Percentiles rank a stretch among this genome's conserved stretches.
phyloP scores from a whole-genome alignment of 2,113 vertebrate genomes.

The Scomber scombrus region DNA sequence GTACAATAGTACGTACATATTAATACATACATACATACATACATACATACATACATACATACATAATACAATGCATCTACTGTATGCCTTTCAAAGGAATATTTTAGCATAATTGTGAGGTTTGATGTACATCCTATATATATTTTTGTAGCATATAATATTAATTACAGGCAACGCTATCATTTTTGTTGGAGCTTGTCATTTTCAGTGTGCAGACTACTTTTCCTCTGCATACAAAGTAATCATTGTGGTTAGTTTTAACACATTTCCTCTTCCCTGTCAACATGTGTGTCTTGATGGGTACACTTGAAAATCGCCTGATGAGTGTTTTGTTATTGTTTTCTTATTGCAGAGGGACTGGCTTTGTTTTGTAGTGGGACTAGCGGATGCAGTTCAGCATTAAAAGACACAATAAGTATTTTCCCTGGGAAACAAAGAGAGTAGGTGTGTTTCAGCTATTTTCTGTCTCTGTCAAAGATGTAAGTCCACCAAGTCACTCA shows the following conservation, averaged over 20 bases:
- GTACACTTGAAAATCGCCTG: constrained; percentile 4
- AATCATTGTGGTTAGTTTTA: background rate
- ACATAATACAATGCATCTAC: too few relatives aligned
- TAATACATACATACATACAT: too few relatives aligned
- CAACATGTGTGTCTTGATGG: background rate
- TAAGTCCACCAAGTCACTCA: constrained; percentile 56
- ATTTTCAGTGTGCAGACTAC: background rate
- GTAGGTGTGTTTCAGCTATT: constrained; percentile 17
- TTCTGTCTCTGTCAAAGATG: constrained; percentile 58
- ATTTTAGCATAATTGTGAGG: too few relatives aligned
- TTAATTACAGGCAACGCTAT: too few relatives aligned
- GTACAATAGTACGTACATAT: too few relatives aligned
- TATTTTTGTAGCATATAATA: too few relatives aligned
- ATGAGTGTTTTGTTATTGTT: constrained; percentile 22
- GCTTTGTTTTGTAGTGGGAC: constrained; percentile 12
- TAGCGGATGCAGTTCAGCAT: constrained; percentile 17
- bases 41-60: too few relatives aligned
- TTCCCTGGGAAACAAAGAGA: constrained; percentile 34
- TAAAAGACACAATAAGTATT: constrained; percentile 38
- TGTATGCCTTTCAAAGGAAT: too few relatives aligned
- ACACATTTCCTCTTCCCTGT: background rate
- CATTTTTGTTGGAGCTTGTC: background rate
- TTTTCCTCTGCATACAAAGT: background rate
- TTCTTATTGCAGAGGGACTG: background rate
- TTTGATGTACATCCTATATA: too few relatives aligned